Percentiles rank a stretch among this genome's conserved stretches.
Conservation (phyloP, 2,797 vertebrate species). For the Fringilla coelebs region DNA sequence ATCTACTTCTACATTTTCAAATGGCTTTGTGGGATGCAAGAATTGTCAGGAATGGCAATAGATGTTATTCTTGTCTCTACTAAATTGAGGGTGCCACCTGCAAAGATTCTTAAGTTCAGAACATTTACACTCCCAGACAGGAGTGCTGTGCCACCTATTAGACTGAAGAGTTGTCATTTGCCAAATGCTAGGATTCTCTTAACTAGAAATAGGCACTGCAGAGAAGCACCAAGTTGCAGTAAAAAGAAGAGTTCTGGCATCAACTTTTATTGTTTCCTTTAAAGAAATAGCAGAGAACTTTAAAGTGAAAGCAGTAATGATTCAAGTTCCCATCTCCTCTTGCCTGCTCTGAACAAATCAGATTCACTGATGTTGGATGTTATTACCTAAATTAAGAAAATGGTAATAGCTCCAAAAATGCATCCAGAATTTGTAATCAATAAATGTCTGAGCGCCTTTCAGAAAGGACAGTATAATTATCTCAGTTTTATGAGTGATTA, state of each 20-base stretch:
- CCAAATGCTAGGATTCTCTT: conserved; percentile 36
- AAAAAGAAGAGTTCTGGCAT: conserved; percentile 7
- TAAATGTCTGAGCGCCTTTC: not conserved
- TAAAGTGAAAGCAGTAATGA: conserved; percentile 2
- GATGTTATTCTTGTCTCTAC: conserved; percentile 15
- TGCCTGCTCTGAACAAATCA: not conserved
- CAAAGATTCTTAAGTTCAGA: conserved; percentile 30
- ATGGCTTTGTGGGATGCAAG: not conserved
- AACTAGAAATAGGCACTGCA: conserved; percentile 32
- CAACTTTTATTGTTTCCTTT: conserved; percentile 11
- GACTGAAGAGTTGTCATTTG: conserved; percentile 36
- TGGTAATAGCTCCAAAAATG: not conserved
- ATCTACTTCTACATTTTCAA: not conserved
- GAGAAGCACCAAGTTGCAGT: conserved; percentile 3
- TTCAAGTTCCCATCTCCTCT: not conserved
- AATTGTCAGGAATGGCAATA: not conserved
- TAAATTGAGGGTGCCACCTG: conserved; percentile 45
- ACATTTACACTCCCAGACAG: conserved; percentile 16
- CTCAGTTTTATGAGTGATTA: not conserved
- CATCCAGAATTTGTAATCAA: not conserved
- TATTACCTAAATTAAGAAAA: not conserved
- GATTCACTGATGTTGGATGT: not conserved
- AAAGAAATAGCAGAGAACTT: conserved; percentile 26
- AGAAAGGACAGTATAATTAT: not conserved
- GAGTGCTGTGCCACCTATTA: conserved; percentile 39